phyloP scores from a whole-genome alignment of 2,113 vertebrate species.

The Hypocryptadius cinnamomeus region DNA sequence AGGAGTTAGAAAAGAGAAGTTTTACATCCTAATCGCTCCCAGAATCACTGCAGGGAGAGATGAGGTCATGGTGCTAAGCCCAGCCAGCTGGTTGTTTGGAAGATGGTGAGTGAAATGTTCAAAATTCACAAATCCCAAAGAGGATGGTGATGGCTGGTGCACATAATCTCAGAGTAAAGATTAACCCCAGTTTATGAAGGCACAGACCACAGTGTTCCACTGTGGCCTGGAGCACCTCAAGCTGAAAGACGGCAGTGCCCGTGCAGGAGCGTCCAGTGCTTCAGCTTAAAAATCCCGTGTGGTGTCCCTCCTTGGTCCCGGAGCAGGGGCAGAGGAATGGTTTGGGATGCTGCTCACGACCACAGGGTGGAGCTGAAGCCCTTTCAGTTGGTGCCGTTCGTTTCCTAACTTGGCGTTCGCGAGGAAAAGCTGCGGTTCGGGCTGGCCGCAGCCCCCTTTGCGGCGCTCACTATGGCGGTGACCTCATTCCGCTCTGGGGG shows the following conservation, averaged over 20 bases:
- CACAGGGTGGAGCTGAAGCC: slow-evolving; percentile 45
- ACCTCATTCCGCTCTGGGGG: not conserved
- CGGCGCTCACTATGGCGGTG: not conserved
- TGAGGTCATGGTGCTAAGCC: not conserved
- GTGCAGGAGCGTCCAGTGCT: not conserved
- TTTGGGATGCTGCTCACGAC: not conserved
- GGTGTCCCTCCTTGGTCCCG: accelerated
- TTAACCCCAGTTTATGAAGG: not conserved
- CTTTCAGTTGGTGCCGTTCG: not conserved
- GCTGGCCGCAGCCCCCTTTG: not conserved
- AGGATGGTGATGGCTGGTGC: not conserved
- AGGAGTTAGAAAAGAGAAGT: not conserved
- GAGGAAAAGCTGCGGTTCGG: not conserved
- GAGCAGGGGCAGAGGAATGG: not conserved
- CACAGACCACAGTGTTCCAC: not conserved
- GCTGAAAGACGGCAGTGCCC: not conserved
- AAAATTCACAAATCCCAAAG: not conserved
- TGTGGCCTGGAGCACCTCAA: not conserved
- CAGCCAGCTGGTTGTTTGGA: not conserved
- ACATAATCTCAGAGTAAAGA: not conserved
- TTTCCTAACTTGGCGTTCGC: accelerated
- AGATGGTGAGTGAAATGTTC: not conserved
- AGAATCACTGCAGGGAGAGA: not conserved
- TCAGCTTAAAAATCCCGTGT: accelerated
- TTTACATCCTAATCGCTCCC: not conserved